Conservation (phyloP, 1,140 invertebrate species). For the Saccostrea glomerata region DNA sequence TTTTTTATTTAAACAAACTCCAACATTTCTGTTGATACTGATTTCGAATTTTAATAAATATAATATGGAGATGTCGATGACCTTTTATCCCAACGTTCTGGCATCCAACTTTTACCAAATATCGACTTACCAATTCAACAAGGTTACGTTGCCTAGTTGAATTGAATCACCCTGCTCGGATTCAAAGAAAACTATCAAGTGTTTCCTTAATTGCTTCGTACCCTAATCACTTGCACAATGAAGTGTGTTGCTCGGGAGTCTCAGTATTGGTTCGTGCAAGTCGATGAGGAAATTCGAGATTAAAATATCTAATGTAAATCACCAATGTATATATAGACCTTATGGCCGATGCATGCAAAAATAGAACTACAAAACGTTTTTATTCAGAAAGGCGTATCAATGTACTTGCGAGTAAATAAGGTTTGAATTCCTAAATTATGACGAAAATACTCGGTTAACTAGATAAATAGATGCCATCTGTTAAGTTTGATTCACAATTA, state of each 20-base stretch:
- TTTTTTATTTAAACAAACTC: conserved; percentile 34
- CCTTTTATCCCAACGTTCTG: conserved; percentile 13
- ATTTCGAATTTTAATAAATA: conserved; percentile 37
- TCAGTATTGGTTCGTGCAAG: conserved; percentile 30
- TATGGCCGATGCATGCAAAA: not conserved
- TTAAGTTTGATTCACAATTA: not conserved
- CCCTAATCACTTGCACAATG: conserved; percentile 37
- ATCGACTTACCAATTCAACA: conserved; percentile 36
- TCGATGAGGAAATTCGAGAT: conserved; percentile 37
- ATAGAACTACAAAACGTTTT: conserved; percentile 29
- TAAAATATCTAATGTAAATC: conserved; percentile 32
- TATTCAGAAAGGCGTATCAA: not conserved
- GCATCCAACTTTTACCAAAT: conserved; percentile 25
- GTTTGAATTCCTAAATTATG: not conserved
- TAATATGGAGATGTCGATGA: conserved; percentile 21
- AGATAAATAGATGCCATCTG: not conserved
- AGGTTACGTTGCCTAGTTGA: conserved; percentile 32
- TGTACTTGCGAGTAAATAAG: not conserved
- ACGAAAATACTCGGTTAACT: not conserved
- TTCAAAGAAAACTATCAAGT: conserved; percentile 38
- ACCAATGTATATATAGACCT: not conserved
- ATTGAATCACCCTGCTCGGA: conserved; percentile 34
- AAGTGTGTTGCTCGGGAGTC: conserved; percentile 21
- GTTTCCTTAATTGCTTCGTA: conserved; percentile 35
- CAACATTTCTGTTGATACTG: conserved; percentile 30